Percentiles rank a stretch among this genome's conserved stretches.
These are phyloP conservation scores for Meloe dianella DNA, from an alignment of 2,888 invertebrate genomes.

Conservation along the genomic window DNA sequence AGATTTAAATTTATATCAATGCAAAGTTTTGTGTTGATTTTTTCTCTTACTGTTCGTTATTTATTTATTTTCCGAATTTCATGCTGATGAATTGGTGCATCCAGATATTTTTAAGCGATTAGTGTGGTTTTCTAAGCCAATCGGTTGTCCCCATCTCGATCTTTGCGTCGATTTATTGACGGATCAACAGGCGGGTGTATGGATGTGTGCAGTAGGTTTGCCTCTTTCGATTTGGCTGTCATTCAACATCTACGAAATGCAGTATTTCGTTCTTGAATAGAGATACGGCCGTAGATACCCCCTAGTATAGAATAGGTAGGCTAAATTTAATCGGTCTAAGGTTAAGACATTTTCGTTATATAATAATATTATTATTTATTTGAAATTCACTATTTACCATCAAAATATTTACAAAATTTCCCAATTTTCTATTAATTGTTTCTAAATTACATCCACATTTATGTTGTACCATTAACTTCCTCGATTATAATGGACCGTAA, in stretches of 20 bases:
- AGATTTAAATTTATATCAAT: background rate
- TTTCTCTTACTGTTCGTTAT: too few species aligned
- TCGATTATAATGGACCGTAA: background rate
- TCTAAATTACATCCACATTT: background rate
- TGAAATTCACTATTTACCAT: too few species aligned
- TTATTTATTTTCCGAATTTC: background rate
- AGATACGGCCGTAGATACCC: background rate
- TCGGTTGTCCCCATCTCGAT: background rate
- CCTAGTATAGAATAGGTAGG: background rate
- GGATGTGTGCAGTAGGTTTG: too few species aligned
- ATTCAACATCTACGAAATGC: too few species aligned
- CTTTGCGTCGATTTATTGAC: too few species aligned
- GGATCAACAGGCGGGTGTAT: too few species aligned
- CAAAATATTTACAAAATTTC: background rate
- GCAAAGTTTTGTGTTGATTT: too few species aligned
- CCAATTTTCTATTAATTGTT: background rate
- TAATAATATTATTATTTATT: background rate
- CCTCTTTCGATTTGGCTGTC: too few species aligned
- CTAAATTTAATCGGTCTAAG: conserved; percentile 22
- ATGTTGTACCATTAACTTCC: background rate
- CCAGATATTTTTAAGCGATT: too few species aligned
- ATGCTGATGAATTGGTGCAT: background rate
- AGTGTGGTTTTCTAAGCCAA: too few species aligned
- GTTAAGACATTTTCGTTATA: conserved; percentile 9
- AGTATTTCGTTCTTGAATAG: background rate